Conservation (phyloP, 1,140 invertebrate genomes). For the Maconellicoccus hirsutus region DNA sequence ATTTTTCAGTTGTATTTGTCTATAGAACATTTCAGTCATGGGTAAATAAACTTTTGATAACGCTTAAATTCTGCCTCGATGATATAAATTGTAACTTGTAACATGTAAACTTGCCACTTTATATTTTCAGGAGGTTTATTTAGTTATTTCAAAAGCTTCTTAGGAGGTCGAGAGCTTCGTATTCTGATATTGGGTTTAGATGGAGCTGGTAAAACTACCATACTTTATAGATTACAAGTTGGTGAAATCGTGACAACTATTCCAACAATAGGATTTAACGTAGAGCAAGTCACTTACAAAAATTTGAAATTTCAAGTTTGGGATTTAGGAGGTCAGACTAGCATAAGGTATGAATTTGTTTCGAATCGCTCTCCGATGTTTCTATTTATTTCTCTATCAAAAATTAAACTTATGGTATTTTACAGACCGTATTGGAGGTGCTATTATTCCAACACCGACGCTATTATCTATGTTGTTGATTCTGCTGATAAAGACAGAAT, state of each 20-base stretch:
- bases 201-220: conserved; percentile 97
- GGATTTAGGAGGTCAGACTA: conserved; percentile 97
- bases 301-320: conserved; percentile 95
- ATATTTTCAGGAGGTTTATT: conserved; percentile 70
- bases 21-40: too few species aligned
- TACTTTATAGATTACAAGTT: conserved; percentile 93
- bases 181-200: conserved; percentile 96
- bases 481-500: conserved; percentile 97
- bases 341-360: conserved; percentile 57
- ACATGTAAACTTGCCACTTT: conserved; percentile 7
- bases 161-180: conserved; percentile 91
- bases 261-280: conserved; percentile 96
- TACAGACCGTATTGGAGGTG: conserved; percentile 98
- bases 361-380: not conserved
- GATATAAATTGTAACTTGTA: not conserved
- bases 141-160: conserved; percentile 85
- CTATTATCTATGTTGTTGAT: conserved; percentile 99
- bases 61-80: too few species aligned
- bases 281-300: conserved; percentile 92
- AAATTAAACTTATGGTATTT: conserved; percentile 33
- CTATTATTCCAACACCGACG: conserved; percentile 99
- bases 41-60: too few species aligned
- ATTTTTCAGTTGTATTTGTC: too few species aligned
- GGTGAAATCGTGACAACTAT: conserved; percentile 99
- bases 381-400: not conserved